Base-by-base conservation (phyloP, 2,113 vertebrate species). In the Paratilapia polleni region DNA sequence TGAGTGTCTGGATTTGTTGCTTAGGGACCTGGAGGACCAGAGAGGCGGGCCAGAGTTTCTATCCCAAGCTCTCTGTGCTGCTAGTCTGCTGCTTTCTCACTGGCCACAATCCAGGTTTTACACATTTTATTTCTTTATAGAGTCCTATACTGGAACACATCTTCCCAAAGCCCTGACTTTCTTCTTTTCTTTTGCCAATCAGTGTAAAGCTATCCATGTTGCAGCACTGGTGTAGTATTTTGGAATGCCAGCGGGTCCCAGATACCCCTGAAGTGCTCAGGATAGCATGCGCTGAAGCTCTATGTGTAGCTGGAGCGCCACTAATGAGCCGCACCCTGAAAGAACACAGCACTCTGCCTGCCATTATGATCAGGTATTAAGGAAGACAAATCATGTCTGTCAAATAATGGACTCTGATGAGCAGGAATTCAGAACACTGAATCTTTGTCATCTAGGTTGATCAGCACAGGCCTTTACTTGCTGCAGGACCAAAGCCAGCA, bases 401-500 rank as follows among this genome's bases (percentile, higher is more conserved):
- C 6, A 28, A 28, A 24, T 59, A 3, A 87, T 24, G 5, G 2
- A 38, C 20, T 58, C 6, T 41, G 14, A 63, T 59, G 5, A 31
- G 59, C 19, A 59, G 7, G 15, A 77, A 75, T 26, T 31, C 13
- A 70, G 63, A 75, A 47, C 38, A 41, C 36, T 66, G 4, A 57
- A 52, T 84, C 79, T 83, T 5, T 82, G 14, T 79, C 36, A 8
- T 87, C 52, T 80, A 97, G 97, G 91, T 81, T 97, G 91, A 96
- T 97, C 84, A 94, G 88, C 38, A 59, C 90, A 2, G 95, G 94
- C 77, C 89, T 97, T 66, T 86, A 92, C 88, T 92, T 98, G 79
- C 96, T 98, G 66, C 97, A 98, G 93, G 97, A 98, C 5, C 96
- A 97, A 91, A 96, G 94, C 77, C 95, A 91, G 20, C 91, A 94